Percentiles rank a stretch among this genome's conserved stretches.
Conservation (phyloP, 1,140 invertebrate species). For the Drosophila tristis region DNA sequence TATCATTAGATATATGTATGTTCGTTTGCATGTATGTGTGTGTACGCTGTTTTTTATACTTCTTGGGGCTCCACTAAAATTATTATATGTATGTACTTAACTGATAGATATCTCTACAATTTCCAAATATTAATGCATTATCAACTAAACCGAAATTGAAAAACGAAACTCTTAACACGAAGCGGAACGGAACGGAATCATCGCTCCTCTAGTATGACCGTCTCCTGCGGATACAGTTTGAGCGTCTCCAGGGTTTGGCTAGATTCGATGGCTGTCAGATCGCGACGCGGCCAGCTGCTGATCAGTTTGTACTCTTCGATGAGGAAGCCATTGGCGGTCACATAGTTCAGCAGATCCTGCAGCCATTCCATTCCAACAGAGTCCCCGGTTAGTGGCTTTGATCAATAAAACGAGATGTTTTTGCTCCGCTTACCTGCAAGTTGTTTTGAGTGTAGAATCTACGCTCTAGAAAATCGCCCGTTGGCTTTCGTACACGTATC, state of each 20-base stretch:
- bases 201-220: conserved; percentile 95
- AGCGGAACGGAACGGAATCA: conserved; percentile 80
- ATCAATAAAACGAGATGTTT: background rate
- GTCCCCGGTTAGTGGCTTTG: conserved; percentile 4
- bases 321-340: conserved; percentile 94
- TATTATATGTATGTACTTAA: conserved; percentile 14
- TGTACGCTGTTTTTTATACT: conserved; percentile 22
- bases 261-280: conserved; percentile 92
- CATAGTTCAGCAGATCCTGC: conserved; percentile 92
- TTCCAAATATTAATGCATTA: conserved; percentile 30
- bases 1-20: conserved; percentile 35
- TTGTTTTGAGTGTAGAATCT: conserved; percentile 89
- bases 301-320: conserved; percentile 95
- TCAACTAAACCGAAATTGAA: conserved; percentile 56
- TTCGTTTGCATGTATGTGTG: conserved; percentile 7
- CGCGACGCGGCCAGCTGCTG: conserved; percentile 95
- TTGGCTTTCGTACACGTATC: conserved; percentile 91
- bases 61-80: conserved; percentile 23
- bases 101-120: conserved; percentile 36
- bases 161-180: conserved; percentile 36
- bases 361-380: conserved; percentile 28
- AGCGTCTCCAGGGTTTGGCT: conserved; percentile 91
- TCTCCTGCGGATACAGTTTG: conserved; percentile 96
- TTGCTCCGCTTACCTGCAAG: conserved; percentile 85
- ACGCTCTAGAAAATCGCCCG: conserved; percentile 89